phyloP scores from a whole-genome alignment of 2,797 vertebrate species.

The Rhinatrema bivittatum region DNA sequence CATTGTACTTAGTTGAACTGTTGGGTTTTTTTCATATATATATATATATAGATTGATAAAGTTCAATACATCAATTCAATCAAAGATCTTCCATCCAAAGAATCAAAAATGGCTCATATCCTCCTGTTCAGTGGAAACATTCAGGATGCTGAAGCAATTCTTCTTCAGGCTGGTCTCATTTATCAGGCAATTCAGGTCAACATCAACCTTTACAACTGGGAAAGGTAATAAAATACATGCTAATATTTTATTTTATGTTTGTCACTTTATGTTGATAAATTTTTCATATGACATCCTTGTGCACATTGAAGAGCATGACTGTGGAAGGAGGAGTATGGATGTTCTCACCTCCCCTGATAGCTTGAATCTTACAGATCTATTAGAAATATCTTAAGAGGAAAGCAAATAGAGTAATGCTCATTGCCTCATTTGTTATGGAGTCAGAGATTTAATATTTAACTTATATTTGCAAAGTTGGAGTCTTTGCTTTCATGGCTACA shows the following conservation, averaged over 20 bases:
- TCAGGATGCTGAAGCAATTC: constrained; percentile 82
- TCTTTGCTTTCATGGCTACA: too few relatives aligned
- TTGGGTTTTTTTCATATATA: background rate
- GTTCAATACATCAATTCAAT: constrained; percentile 89
- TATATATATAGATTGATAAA: constrained; percentile 71
- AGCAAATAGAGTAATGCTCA: too few relatives aligned
- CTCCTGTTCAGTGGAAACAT: constrained; percentile 83
- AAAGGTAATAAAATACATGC: constrained; percentile 69
- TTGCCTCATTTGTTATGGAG: too few relatives aligned
- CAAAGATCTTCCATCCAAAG: constrained; percentile 85
- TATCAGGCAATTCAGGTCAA: constrained; percentile 91
- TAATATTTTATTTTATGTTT: background rate
- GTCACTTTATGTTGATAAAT: background rate
- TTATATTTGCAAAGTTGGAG: too few relatives aligned
- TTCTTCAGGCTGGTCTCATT: constrained; percentile 80
- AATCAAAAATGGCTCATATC: constrained; percentile 82
- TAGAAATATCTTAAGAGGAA: too few relatives aligned
- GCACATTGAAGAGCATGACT: too few relatives aligned
- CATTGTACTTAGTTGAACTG: background rate
- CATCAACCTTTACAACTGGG: constrained; percentile 90
- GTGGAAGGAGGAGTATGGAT: too few relatives aligned
- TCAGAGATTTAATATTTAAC: too few relatives aligned
- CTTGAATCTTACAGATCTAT: too few relatives aligned
- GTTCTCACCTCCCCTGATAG: too few relatives aligned
- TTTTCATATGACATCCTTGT: too few relatives aligned